Percentiles rank a stretch among this genome's conserved stretches.
phyloP scores from a whole-genome alignment of 2,888 invertebrate species.

The Acanthopleura granulata region DNA sequence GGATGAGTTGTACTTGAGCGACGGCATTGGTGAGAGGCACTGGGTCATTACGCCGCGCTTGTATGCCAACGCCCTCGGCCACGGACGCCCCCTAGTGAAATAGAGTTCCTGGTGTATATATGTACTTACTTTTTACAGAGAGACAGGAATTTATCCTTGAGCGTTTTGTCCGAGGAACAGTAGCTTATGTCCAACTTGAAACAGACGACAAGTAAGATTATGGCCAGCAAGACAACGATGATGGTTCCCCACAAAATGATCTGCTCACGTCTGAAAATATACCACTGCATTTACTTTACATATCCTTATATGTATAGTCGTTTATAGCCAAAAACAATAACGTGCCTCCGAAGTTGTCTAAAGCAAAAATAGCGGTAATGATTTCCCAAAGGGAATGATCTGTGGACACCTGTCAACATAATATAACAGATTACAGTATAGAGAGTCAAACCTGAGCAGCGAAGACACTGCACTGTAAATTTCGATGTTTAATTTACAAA shows the following conservation, averaged over 20 bases:
- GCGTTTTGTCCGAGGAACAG: constrained; percentile 14
- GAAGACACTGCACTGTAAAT: no score
- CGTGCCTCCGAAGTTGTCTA: no score
- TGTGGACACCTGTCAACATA: no score
- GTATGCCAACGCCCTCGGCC: neutral
- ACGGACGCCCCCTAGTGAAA: neutral
- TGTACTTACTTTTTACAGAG: neutral
- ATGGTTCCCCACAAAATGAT: neutral
- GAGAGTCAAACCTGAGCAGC: no score
- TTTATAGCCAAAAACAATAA: no score
- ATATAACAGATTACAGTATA: no score
- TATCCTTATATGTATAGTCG: no score
- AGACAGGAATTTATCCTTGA: constrained; percentile 11
- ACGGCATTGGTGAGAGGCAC: neutral
- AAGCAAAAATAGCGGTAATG: no score
- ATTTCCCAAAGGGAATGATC: no score
- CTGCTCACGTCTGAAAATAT: constrained; percentile 3
- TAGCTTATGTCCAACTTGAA: constrained; percentile 7
- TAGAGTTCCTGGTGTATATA: neutral
- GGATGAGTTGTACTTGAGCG: neutral
- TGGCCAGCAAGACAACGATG: constrained; percentile 1
- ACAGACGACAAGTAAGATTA: constrained; percentile 5
- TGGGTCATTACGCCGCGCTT: no score
- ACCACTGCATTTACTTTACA: no score
- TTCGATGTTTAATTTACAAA: no score